Conservation (phyloP, 2,888 invertebrate genomes). For the Idaea biselata region DNA sequence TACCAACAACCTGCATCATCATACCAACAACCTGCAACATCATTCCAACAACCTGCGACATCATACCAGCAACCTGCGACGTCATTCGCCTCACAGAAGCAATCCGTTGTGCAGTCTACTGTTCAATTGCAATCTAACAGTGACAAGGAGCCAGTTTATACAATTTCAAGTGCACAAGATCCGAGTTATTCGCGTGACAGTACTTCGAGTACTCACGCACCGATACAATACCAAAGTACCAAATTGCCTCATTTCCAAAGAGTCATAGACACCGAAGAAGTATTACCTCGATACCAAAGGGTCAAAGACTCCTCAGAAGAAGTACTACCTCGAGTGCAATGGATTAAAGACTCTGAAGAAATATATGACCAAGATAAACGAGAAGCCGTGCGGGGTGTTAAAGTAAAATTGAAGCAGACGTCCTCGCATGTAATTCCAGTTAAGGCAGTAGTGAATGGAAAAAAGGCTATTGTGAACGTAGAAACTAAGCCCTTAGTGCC, state of each 20-base stretch:
- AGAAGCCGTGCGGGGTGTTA: conserved; percentile 31
- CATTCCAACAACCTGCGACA: neutral
- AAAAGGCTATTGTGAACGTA: conserved; percentile 58
- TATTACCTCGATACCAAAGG: neutral
- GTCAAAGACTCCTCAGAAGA: too few relatives aligned
- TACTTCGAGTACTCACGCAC: neutral
- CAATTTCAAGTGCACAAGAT: neutral
- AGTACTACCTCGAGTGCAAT: neutral
- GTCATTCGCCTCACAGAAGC: neutral
- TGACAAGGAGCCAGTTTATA: conserved; percentile 44
- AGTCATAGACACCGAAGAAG: neutral
- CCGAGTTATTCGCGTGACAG: conserved; percentile 4
- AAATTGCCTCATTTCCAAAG: neutral
- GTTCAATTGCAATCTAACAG: conserved; percentile 52
- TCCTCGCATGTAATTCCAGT: conserved; percentile 47
- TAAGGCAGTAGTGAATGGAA: conserved; percentile 59
- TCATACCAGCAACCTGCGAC: neutral
- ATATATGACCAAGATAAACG: conserved; percentile 28
- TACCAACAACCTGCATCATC: neutral
- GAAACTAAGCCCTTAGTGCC: conserved; percentile 61
- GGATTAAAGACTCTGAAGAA: conserved; percentile 5
- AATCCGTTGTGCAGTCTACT: conserved; percentile 11
- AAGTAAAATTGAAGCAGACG: conserved; percentile 42
- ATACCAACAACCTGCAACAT: neutral
- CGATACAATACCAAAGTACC: neutral